Base-by-base conservation (phyloP, 2,113 vertebrate genomes). In the Aphyosemion australe region DNA sequence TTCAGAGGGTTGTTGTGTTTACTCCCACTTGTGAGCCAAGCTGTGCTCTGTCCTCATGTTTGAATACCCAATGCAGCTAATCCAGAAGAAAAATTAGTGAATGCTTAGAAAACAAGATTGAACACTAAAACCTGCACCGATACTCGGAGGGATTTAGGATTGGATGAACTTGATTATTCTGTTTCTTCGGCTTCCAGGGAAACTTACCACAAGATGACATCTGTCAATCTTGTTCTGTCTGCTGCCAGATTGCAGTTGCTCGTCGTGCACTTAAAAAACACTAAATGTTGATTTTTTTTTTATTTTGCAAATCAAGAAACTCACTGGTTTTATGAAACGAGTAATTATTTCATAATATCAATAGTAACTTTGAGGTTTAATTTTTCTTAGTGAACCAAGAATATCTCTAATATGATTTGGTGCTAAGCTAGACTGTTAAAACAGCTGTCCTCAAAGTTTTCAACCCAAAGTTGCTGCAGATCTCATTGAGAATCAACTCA, bases 401-500 rank as follows among this genome's bases (percentile, higher is more conserved):
- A n/a, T n/a, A n/a, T 47, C 46, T 18, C 46, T 12, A 18, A 18
- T 47, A 14, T 7, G n/a, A 18, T 18, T 45, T 1, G 1, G 15
- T 48, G 46, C 46, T 48, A 11, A 48, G 18, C 16, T 19, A 19
- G 18, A 18, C n/a, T 5, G 16, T 47, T 47, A 47, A 16, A 6
- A 8, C 21, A 21, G 19, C 41, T 46, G 45, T 39, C 41, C 37
- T 56, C 2, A 5, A 56, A 20, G 11, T 54, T 48, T 48, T 19
- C 37, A 9, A 21, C 48, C 20, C 50, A 19, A 50, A 5, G 6
- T 47, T 52, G 39, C 59, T 55, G 46, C 50, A 56, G 45, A 68
- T 59, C 39, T 65, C 47, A 60, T 50, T 55, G 67, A 72, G 63
- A 82, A 56, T 72, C 60, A 66, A 69, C 42, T 51, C 21, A 51